A percentile compares a stretch with the other conserved stretches of the same genome.
Evolutionary conservation across 2,888 invertebrate species (phyloP).

Genomic region (Folsomia manolachei): DNA sequence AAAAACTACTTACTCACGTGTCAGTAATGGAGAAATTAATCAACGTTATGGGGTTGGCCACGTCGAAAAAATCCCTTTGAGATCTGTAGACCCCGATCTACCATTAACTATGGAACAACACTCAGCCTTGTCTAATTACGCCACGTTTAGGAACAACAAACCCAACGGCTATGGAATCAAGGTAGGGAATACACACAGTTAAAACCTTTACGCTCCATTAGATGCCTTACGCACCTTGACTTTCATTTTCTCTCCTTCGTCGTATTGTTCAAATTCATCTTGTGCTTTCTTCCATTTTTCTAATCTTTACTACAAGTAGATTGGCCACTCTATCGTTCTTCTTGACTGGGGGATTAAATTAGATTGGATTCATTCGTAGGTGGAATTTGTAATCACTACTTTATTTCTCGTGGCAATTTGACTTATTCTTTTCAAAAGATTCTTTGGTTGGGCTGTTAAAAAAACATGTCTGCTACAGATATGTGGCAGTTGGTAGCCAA

Average conservation of each 20-base stretch:
- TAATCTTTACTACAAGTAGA: too few relatives aligned
- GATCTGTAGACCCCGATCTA: constrained; percentile 42
- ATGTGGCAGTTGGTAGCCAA: too few relatives aligned
- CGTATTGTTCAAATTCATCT: too few relatives aligned
- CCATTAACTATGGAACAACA: constrained; percentile 42
- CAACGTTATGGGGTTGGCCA: constrained; percentile 44
- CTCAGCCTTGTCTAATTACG: constrained; percentile 49
- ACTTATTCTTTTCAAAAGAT: too few relatives aligned
- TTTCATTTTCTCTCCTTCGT: neutral
- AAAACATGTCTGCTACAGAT: too few relatives aligned
- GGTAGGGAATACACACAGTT: too few relatives aligned
- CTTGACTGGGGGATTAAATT: too few relatives aligned
- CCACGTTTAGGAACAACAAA: constrained; percentile 49
- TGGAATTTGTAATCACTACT: neutral
- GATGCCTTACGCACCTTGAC: neutral
- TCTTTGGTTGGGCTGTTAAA: too few relatives aligned
- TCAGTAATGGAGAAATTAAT: constrained; percentile 51
- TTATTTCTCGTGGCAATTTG: neutral
- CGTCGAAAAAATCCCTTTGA: constrained; percentile 47
- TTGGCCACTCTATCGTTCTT: too few relatives aligned
- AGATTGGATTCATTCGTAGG: too few relatives aligned
- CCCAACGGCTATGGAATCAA: constrained; percentile 50
- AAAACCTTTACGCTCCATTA: neutral
- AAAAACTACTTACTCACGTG: constrained; percentile 49
- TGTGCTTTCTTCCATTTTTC: too few relatives aligned